Conservation (phyloP, 1,140 invertebrate genomes). For the Gryllus bimaculatus region DNA sequence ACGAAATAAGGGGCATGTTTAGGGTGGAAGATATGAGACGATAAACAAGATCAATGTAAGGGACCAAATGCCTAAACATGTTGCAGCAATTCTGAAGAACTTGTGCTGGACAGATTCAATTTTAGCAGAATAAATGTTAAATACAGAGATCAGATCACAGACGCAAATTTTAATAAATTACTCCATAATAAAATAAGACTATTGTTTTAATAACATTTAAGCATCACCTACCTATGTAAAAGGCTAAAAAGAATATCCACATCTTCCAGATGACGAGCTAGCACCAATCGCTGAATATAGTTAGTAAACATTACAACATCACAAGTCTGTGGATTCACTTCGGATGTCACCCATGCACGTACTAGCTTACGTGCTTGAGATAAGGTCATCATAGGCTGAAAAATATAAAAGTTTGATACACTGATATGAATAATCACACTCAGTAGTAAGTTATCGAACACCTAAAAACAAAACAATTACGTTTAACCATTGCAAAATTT, state of each 20-base stretch:
- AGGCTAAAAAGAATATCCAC: slow-evolving; percentile 32
- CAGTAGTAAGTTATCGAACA: slow-evolving; percentile 30
- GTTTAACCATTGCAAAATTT: slow-evolving; percentile 8
- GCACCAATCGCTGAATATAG: slow-evolving; percentile 37
- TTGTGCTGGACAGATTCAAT: too few species aligned
- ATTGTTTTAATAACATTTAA: too few species aligned
- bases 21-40: too few species aligned
- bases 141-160: too few species aligned
- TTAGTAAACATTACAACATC: slow-evolving; percentile 37
- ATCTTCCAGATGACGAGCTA: slow-evolving; percentile 36
- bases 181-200: too few species aligned
- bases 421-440: slow-evolving; percentile 12
- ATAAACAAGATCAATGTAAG: too few species aligned
- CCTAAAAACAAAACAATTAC: slow-evolving; percentile 28
- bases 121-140: too few species aligned
- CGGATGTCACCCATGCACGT: slow-evolving; percentile 40
- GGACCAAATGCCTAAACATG: too few species aligned
- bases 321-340: slow-evolving; percentile 35
- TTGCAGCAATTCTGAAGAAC: too few species aligned
- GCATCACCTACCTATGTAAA: slow-evolving; percentile 30
- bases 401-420: slow-evolving; percentile 24
- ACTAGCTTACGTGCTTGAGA: slow-evolving; percentile 38
- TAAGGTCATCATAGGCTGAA: slow-evolving; percentile 23
- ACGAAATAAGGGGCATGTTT: too few species aligned
- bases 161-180: too few species aligned